A percentile compares a stretch with the other conserved stretches of the same genome.
Evolutionary conservation across 2,888 invertebrate species (phyloP).

Genomic region (Exephanes ischioxanthus): DNA sequence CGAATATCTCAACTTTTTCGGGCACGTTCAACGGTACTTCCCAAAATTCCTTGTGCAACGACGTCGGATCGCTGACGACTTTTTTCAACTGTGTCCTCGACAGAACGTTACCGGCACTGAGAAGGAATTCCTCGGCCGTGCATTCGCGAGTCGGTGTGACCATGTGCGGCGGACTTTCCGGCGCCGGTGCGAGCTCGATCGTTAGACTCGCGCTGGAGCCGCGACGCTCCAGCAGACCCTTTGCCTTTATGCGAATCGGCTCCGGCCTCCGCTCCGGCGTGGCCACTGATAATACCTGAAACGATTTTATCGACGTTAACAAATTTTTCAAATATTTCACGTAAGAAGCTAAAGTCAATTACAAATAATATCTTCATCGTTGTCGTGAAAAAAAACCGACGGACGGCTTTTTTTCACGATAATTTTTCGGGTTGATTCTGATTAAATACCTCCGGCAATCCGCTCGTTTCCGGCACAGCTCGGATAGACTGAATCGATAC

Average conservation of each 20-base stretch:
- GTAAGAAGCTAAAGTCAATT: background rate
- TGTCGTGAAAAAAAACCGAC: no score
- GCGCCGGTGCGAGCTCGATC: conserved; percentile 88
- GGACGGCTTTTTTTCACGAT: no score
- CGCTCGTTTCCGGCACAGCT: conserved; percentile 69
- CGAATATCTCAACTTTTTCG: conserved; percentile 95
- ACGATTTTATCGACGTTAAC: background rate
- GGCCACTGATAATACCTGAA: conserved; percentile 77
- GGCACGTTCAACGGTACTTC: conserved; percentile 97
- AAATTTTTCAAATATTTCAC: background rate
- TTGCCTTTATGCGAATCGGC: conserved; percentile 86
- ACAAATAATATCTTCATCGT: background rate
- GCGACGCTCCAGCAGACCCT: conserved; percentile 92
- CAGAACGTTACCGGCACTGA: conserved; percentile 87
- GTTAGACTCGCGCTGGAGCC: conserved; percentile 97
- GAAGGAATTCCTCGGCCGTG: conserved; percentile 86
- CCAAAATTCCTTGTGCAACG: conserved; percentile 96
- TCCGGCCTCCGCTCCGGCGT: conserved; percentile 83
- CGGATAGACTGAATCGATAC: conserved; percentile 70
- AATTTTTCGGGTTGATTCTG: background rate
- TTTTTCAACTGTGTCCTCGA: conserved; percentile 86
- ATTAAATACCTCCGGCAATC: conserved; percentile 77
- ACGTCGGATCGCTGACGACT: conserved; percentile 85
- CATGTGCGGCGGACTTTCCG: conserved; percentile 82
- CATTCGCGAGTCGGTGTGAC: conserved; percentile 87